Evolutionary conservation across 2,888 invertebrate species (phyloP), one percentile per base, ranked within the genome.

Genomic region (Spatulosminthurus flaviceps): DNA sequence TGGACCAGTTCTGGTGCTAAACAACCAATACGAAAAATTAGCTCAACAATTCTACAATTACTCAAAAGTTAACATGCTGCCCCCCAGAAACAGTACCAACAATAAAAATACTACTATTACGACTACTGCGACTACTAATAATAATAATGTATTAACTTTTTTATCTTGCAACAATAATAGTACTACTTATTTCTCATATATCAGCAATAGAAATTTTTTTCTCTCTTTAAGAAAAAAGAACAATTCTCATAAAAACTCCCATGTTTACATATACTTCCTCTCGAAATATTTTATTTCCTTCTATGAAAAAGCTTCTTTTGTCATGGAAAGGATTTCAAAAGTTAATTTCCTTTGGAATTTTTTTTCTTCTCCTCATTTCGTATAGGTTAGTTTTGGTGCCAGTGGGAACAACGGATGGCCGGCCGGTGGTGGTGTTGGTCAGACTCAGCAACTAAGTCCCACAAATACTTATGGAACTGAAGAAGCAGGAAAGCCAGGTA

Each of bases 401-500:
- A 77, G 81, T 51, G 82, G 80, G 41, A 73, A 77, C 29, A 79
- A 71, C 79, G 82, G 82, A 21, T 77, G 67, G 67, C 60, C 60
- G 16, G 75, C 78, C 71, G 72, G 70, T 4, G 79, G 81, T 69
- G 77, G 70, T 4, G 79, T 81, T 69, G 77, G 78, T 66, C 67
- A 29, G 21, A 80, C 66, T 72, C 80, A 77, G 16, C 80, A 77
- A 43, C 77, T 51, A 2, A 81, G 77, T 79, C 81, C 81, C 22
- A 43, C 77, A 5, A 26, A 69, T 1, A 42, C 61, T 22, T 78
- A 70, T 21, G 21, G 41, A 22, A 67, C 9, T 67, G 69, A 43
- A n/a, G 75, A 74, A 41, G 21, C 29, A 21, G 90, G 92, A 72
- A 93, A 93, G 87, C 93, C 93, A 61, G 92, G 93, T 81, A 93